Evolutionary conservation across 2,797 vertebrate species (phyloP).

Genomic region (Darevskia mixta): DNA sequence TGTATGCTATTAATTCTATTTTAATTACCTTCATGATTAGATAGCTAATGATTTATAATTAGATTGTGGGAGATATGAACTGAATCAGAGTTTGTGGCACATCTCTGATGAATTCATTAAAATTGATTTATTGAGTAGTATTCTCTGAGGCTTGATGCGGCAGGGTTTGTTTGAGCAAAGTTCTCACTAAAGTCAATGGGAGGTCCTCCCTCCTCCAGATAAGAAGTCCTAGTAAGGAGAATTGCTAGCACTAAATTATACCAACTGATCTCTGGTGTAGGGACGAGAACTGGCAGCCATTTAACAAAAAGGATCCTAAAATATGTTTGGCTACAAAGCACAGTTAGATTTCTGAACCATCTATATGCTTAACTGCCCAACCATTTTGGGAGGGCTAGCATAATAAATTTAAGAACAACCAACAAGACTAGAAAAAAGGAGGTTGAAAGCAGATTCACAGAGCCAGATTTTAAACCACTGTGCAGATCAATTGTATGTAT

Average conservation of each 20-base stretch:
- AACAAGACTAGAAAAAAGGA: not conserved
- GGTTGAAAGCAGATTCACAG: not conserved
- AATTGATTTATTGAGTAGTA: slow-evolving; percentile 65
- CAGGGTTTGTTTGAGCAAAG: slow-evolving; percentile 48
- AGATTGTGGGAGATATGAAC: slow-evolving; percentile 46
- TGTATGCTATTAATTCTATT: slow-evolving; percentile 64
- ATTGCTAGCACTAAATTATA: slow-evolving; percentile 1
- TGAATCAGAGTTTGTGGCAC: slow-evolving; percentile 35
- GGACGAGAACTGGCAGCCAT: not conserved
- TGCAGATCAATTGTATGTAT: not conserved
- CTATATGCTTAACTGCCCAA: not conserved
- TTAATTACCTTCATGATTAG: slow-evolving; percentile 71
- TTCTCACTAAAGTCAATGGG: slow-evolving; percentile 43
- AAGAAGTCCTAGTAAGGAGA: not conserved
- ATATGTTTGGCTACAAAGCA: not conserved
- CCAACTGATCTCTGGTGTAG: not conserved
- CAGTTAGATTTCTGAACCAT: slow-evolving; percentile 30
- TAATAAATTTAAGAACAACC: not conserved
- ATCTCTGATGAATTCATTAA: slow-evolving; percentile 59
- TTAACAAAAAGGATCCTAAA: not conserved
- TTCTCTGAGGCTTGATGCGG: slow-evolving; percentile 47
- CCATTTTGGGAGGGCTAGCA: not conserved
- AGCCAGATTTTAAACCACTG: not conserved
- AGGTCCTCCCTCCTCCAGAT: slow-evolving; percentile 45
- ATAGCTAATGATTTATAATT: slow-evolving; percentile 68